Conservation (phyloP, 2,797 vertebrate species). For the Sciurus carolinensis region DNA sequence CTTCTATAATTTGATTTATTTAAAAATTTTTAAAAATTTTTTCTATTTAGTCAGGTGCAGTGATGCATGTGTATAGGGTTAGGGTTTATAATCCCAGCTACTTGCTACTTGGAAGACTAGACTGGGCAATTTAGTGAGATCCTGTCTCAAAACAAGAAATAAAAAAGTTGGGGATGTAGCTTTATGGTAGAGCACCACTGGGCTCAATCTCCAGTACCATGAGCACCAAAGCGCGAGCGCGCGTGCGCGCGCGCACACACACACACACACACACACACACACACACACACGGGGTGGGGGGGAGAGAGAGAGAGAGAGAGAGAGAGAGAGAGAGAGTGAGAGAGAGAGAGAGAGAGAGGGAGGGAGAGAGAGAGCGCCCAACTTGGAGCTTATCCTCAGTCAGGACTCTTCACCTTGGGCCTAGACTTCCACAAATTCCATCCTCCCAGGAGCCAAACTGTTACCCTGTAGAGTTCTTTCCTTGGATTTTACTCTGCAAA, state of each 20-base stretch:
- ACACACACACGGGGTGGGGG: too few species aligned
- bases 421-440: slow-evolving; percentile 13
- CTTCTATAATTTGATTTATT: slow-evolving; percentile 12
- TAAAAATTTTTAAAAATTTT: not conserved
- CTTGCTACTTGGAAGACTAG: not conserved
- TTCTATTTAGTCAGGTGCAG: not conserved
- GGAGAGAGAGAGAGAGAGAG: too few species aligned
- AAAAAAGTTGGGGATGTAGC: not conserved
- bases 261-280: too few species aligned
- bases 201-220: not conserved
- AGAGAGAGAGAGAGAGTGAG: too few species aligned
- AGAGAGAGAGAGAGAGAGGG: too few species aligned
- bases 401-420: slow-evolving; percentile 10
- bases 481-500: slow-evolving; percentile 45
- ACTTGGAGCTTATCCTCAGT: slow-evolving; percentile 12
- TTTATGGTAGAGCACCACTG: too few species aligned
- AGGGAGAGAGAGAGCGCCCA: not conserved
- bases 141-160: not conserved
- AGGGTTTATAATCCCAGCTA: not conserved
- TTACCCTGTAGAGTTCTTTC: slow-evolving; percentile 22
- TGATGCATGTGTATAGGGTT: not conserved
- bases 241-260: too few species aligned
- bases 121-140: not conserved
- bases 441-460: slow-evolving; percentile 29
- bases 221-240: not conserved